Conservation (phyloP, 2,797 vertebrate genomes). For the Leptoclinus maculatus region DNA sequence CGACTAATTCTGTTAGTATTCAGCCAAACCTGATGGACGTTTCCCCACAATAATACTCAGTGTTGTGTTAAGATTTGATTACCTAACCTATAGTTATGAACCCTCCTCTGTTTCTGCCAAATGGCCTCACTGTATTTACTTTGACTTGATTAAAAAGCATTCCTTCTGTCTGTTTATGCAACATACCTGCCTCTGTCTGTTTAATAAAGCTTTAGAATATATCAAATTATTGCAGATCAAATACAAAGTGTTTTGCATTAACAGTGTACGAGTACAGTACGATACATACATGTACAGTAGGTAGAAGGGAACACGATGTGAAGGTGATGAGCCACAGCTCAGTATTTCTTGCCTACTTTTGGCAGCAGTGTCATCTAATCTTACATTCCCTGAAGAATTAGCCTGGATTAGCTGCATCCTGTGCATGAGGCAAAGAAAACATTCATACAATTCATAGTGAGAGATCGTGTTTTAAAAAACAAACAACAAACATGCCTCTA, state of each 20-base stretch:
- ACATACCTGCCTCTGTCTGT: not conserved
- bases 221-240: not conserved
- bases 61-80: not conserved
- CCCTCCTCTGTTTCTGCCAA: too few relatives aligned
- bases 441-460: not conserved
- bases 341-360: not conserved
- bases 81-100: too few relatives aligned
- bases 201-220: not conserved
- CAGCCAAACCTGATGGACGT: not conserved
- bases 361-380: too few relatives aligned
- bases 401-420: constrained; percentile 1
- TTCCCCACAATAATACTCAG: not conserved
- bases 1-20: too few relatives aligned
- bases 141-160: not conserved
- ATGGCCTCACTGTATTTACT: too few relatives aligned
- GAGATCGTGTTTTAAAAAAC: not conserved
- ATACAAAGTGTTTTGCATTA: not conserved
- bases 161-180: not conserved
- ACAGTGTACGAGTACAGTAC: not conserved
- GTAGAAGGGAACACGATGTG: too few relatives aligned
- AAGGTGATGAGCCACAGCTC: not conserved
- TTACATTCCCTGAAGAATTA: not conserved
- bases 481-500: not conserved
- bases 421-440: not conserved
- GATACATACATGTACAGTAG: not conserved